Evolutionary conservation across 35 echinoderm and acorn worm genomes (phyloP).

Genomic region (Heliocidaris erythrogramma): DNA sequence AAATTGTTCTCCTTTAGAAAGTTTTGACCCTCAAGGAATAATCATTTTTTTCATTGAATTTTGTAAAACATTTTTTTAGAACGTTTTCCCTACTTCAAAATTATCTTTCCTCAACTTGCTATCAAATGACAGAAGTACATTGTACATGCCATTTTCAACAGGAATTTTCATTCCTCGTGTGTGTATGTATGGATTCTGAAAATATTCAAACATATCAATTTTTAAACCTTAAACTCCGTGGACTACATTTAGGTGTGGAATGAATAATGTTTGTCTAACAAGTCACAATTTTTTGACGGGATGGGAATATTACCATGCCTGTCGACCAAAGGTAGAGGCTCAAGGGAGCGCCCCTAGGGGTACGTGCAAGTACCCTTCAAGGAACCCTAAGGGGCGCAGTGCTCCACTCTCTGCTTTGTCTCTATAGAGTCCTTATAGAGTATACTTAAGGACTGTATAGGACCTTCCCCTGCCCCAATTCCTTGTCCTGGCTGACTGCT

Average conservation of each 20-base stretch:
- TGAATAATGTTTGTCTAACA: not conserved
- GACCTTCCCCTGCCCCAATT: not conserved
- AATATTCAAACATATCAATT: not conserved
- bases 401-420: not conserved
- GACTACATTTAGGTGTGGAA: not conserved
- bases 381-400: not conserved
- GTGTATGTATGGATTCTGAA: too few relatives aligned
- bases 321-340: not conserved
- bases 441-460: not conserved
- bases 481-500: not conserved
- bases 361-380: not conserved
- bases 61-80: too few relatives aligned
- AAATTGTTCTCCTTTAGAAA: too few relatives aligned
- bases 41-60: too few relatives aligned
- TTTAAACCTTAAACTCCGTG: not conserved
- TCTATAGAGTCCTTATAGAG: not conserved
- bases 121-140: too few relatives aligned
- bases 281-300: not conserved
- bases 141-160: too few relatives aligned
- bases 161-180: too few relatives aligned
- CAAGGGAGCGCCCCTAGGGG: not conserved
- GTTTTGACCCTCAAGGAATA: too few relatives aligned
- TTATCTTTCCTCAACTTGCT: too few relatives aligned
- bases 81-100: too few relatives aligned
- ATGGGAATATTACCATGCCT: not conserved